Conservation (phyloP, 2,888 invertebrate species). For the Cataglyphis rosenhaueri region DNA sequence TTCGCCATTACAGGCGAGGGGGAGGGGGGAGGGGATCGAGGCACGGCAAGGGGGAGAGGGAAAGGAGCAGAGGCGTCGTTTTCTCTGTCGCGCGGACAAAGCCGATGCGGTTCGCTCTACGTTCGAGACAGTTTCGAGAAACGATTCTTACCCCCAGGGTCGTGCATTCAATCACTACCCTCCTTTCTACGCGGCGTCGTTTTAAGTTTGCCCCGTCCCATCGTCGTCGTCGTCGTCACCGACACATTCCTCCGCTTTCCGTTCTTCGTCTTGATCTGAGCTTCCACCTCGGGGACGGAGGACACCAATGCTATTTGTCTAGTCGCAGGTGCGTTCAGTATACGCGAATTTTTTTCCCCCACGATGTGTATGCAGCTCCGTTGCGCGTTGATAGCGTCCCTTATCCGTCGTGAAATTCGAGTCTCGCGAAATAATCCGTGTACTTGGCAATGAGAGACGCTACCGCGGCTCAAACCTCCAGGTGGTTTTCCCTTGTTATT, state of each 20-base stretch:
- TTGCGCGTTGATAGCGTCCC: background rate
- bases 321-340: constrained; percentile 11
- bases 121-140: constrained; percentile 51
- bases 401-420: background rate
- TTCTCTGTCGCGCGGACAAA: constrained; percentile 65
- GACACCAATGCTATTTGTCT: background rate
- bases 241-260: constrained; percentile 24
- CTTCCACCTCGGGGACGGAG: background rate
- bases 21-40: background rate
- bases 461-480: background rate
- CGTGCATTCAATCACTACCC: constrained; percentile 53
- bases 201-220: background rate
- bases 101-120: constrained; percentile 59
- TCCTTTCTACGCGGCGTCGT: constrained; percentile 44
- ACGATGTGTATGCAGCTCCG: background rate
- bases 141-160: constrained; percentile 46
- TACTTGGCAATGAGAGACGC: background rate
- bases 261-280: constrained; percentile 18
- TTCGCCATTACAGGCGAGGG: constrained; percentile 31
- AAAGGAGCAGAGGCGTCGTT: constrained; percentile 53
- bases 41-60: constrained; percentile 23
- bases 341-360: background rate
- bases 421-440: background rate
- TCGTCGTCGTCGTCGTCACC: background rate
- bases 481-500: background rate